These are phyloP conservation scores for Triplophysa siluroides DNA, from an alignment of 2,113 vertebrate genomes.

Conservation along the genomic window DNA sequence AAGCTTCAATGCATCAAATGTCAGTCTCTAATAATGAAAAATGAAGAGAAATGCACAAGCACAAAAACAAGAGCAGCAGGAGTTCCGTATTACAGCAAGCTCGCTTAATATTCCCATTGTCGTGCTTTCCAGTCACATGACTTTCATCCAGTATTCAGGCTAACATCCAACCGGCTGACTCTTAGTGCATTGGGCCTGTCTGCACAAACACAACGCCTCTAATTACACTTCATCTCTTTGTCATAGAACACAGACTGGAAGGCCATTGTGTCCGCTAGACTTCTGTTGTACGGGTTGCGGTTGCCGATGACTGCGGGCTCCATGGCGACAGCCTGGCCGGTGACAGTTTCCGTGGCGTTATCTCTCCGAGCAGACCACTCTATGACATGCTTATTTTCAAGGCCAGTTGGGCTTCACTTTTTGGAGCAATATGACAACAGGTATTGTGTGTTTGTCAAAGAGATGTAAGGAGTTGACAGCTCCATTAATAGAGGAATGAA, in stretches of 20 bases:
- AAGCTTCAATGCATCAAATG: slow-evolving; percentile 25
- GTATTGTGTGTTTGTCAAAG: slow-evolving; percentile 47
- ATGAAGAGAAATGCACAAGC: slow-evolving; percentile 15
- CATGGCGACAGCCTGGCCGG: slow-evolving; percentile 23
- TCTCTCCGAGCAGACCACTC: slow-evolving; percentile 41
- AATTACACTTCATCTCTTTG: slow-evolving; percentile 38
- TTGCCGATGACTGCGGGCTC: slow-evolving; percentile 2
- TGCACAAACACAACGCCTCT: slow-evolving; percentile 18
- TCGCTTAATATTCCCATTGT: background rate
- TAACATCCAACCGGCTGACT: slow-evolving; percentile 14
- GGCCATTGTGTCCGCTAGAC: slow-evolving; percentile 27
- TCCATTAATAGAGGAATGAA: slow-evolving; percentile 40
- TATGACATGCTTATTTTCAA: slow-evolving; percentile 43
- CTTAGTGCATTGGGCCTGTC: background rate
- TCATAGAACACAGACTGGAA: slow-evolving; percentile 1
- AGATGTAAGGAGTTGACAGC: slow-evolving; percentile 47
- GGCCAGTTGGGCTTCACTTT: slow-evolving; percentile 35
- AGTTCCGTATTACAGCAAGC: background rate
- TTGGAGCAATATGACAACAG: slow-evolving; percentile 31
- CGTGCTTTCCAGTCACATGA: background rate
- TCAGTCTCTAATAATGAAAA: background rate
- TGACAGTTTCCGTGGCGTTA: slow-evolving; percentile 43
- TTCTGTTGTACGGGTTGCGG: slow-evolving; percentile 21
- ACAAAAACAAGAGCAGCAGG: background rate
- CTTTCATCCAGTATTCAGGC: slow-evolving; percentile 20